Conservation (phyloP, 2,113 vertebrate species). For the Apistogramma diplotaenia region DNA sequence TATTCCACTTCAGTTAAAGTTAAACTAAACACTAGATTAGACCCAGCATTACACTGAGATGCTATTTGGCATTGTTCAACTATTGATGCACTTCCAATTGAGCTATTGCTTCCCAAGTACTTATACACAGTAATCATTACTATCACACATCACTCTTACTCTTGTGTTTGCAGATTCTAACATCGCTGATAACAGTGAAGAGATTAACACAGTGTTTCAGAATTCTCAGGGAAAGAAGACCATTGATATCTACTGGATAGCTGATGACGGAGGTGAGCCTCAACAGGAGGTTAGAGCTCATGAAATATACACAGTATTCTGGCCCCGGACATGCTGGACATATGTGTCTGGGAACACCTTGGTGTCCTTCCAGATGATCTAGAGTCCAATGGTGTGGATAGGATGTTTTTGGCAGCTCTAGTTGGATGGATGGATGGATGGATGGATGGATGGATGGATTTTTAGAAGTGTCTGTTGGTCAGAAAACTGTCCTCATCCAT, state of each 20-base stretch:
- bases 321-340: too few relatives aligned
- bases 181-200: slow-evolving; percentile 9
- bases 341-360: too few relatives aligned
- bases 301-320: not conserved
- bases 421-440: too few relatives aligned
- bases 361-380: too few relatives aligned
- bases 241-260: slow-evolving; percentile 80
- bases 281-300: not conserved
- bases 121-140: not conserved
- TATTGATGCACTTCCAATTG: not conserved
- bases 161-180: not conserved
- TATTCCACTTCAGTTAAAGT: too few relatives aligned
- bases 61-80: not conserved
- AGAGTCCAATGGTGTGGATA: too few relatives aligned
- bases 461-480: too few relatives aligned
- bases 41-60: not conserved
- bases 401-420: too few relatives aligned
- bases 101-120: not conserved
- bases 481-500: too few relatives aligned
- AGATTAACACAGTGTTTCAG: slow-evolving; percentile 72
- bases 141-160: not conserved
- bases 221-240: slow-evolving; percentile 73
- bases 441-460: too few relatives aligned
- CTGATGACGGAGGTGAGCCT: slow-evolving; percentile 75
- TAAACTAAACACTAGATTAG: not conserved